Percentiles rank a stretch among this genome's conserved stretches.
phyloP scores from a whole-genome alignment of 2,888 invertebrate species.

The Euplexia lucipara region DNA sequence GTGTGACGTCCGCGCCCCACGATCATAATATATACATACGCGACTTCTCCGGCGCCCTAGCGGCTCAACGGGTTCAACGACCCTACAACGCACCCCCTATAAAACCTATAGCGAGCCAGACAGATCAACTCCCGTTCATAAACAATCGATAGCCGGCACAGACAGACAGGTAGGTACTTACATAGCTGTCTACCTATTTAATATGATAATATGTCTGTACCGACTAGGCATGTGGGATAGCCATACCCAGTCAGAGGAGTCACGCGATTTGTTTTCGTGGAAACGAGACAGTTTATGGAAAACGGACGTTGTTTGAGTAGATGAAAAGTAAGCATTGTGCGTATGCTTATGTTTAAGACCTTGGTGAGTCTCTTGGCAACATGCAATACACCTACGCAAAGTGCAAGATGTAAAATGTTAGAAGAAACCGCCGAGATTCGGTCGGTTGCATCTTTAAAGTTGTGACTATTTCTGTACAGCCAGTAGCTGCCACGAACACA shows the following conservation, averaged over 20 bases:
- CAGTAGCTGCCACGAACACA: constrained; percentile 66
- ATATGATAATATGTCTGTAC: constrained; percentile 9
- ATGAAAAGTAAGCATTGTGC: constrained; percentile 20
- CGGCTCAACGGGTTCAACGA: constrained; percentile 88
- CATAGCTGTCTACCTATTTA: constrained; percentile 27
- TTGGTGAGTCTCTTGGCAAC: constrained; percentile 2
- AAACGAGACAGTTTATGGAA: constrained; percentile 22
- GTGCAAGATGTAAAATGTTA: constrained; percentile 6
- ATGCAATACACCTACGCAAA: constrained; percentile 8
- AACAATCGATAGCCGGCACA: constrained; percentile 59
- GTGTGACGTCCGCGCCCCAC: constrained; percentile 80
- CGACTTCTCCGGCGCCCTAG: constrained; percentile 82
- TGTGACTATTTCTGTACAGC: constrained; percentile 71
- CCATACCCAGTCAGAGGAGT: constrained; percentile 8
- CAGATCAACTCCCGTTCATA: constrained; percentile 69
- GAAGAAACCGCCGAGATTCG: constrained; percentile 4
- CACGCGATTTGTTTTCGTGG: constrained; percentile 40
- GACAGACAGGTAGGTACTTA: constrained; percentile 49
- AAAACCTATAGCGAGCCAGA: constrained; percentile 71
- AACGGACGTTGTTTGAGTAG: constrained; percentile 28
- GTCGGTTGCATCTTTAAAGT: constrained; percentile 50
- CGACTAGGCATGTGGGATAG: constrained; percentile 16
- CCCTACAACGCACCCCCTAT: constrained; percentile 76
- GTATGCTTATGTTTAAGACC: background rate
- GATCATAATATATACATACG: constrained; percentile 75